phyloP scores from a whole-genome alignment of 2,888 invertebrate genomes.

The Esperia sulphurella region DNA sequence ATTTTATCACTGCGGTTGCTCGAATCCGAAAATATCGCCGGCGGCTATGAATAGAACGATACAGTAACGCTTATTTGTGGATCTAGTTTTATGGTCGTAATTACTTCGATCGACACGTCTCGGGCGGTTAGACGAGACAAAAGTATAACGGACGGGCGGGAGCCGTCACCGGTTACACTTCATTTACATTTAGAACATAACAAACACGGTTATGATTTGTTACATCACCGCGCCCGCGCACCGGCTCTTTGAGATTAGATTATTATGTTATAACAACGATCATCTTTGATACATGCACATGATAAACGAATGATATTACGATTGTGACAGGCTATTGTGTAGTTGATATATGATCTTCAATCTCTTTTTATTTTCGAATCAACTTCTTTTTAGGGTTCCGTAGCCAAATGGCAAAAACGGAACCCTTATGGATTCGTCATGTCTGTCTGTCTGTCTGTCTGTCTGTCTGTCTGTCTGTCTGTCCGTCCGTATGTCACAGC shows the following conservation, averaged over 20 bases:
- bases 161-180: slow-evolving; percentile 29
- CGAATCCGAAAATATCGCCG: too few species aligned
- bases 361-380: neutral
- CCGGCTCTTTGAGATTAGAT: neutral
- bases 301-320: neutral
- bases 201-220: slow-evolving; percentile 37
- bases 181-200: slow-evolving; percentile 46
- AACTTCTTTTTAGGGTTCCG: neutral
- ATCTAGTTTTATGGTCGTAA: slow-evolving; percentile 6
- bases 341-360: neutral
- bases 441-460: too few species aligned
- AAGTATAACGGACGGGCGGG: slow-evolving; percentile 26
- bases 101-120: slow-evolving; percentile 20
- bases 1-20: too few species aligned
- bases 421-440: too few species aligned
- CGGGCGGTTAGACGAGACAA: slow-evolving; percentile 16
- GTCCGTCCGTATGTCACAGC: too few species aligned
- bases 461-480: too few species aligned
- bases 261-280: neutral
- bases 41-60: too few species aligned
- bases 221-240: slow-evolving; percentile 22
- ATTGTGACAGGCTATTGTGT: neutral
- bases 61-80: too few species aligned
- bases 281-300: neutral
- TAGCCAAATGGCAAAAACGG: too few species aligned